phyloP scores from a whole-genome alignment of 2,888 invertebrate genomes.

The Abrostola triplasia region DNA sequence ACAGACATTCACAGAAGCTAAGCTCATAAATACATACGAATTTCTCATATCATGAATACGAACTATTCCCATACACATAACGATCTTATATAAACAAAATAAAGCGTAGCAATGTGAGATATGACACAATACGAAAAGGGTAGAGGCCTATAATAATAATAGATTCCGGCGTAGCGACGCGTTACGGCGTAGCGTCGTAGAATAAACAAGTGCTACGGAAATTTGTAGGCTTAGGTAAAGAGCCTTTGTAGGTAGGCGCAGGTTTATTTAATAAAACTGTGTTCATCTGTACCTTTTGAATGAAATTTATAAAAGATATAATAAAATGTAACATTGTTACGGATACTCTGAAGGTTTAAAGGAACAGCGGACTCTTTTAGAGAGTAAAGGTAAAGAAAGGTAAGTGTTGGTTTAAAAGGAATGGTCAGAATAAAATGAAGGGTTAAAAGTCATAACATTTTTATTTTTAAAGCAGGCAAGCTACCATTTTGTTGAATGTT shows the following conservation, averaged over 20 bases:
- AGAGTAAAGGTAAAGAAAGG: conserved; percentile 21
- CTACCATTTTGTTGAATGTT: too few relatives aligned
- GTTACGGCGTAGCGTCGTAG: conserved; percentile 72
- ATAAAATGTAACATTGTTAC: conserved; percentile 38
- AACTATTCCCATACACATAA: conserved; percentile 45
- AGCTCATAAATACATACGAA: conserved; percentile 5
- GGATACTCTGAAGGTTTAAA: conserved; percentile 49
- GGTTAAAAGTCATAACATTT: too few relatives aligned
- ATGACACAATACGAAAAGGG: conserved; percentile 60
- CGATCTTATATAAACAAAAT: conserved; percentile 50
- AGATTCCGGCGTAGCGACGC: conserved; percentile 58
- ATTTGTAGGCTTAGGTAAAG: conserved; percentile 60
- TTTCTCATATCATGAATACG: conserved; percentile 13
- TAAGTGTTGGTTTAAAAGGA: conserved; percentile 8
- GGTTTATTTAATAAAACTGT: conserved; percentile 57
- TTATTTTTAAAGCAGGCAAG: too few relatives aligned
- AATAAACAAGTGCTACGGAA: conserved; percentile 77
- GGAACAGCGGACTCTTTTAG: conserved; percentile 20
- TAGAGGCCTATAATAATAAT: conserved; percentile 62
- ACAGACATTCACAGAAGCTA: neutral
- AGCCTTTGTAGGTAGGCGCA: conserved; percentile 47
- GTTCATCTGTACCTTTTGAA: conserved; percentile 47
- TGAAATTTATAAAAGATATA: conserved; percentile 46
- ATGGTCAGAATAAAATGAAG: conserved; percentile 3
- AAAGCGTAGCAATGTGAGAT: conserved; percentile 52